Conservation (phyloP, 2,888 invertebrate species). For the Anoplius nigerrimus region DNA sequence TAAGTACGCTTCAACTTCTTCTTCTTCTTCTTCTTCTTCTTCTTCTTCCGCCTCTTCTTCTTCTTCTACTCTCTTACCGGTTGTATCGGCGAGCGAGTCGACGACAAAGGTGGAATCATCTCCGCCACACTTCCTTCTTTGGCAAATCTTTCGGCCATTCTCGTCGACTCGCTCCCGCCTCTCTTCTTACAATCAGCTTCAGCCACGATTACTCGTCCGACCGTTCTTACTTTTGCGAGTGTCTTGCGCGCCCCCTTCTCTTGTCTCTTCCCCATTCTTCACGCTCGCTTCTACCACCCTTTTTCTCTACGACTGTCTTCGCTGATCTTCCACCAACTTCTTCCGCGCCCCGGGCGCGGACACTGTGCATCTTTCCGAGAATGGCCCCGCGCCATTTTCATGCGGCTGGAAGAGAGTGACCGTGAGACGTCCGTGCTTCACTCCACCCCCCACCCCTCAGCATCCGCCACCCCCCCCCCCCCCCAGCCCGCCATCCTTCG, state of each 20-base stretch:
- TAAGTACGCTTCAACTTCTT: slow-evolving; percentile 26
- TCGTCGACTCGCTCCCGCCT: background rate
- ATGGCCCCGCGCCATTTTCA: slow-evolving; percentile 26
- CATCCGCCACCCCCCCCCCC: no score
- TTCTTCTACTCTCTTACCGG: slow-evolving; percentile 11
- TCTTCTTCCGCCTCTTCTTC: background rate
- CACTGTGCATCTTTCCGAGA: slow-evolving; percentile 3
- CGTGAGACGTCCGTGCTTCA: slow-evolving; percentile 26
- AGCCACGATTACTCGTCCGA: no score
- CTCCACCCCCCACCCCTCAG: background rate
- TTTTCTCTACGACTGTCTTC: slow-evolving; percentile 9
- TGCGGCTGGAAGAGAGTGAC: slow-evolving; percentile 34
- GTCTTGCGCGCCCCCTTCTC: background rate
- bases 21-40: slow-evolving; percentile 12
- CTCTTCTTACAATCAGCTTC: no score
- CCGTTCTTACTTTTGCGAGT: background rate
- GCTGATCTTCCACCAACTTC: no score
- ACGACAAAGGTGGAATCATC: no score
- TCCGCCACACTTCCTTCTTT: slow-evolving; percentile 3
- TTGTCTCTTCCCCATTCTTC: slow-evolving; percentile 1
- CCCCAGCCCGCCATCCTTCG: no score
- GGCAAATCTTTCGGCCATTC: slow-evolving; percentile 10
- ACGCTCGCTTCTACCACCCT: no score
- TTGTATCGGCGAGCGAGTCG: background rate
- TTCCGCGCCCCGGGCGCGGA: no score